These are phyloP conservation scores for Trissolcus japonicus DNA, from an alignment of 2,888 invertebrate species.

Conservation along the genomic window DNA sequence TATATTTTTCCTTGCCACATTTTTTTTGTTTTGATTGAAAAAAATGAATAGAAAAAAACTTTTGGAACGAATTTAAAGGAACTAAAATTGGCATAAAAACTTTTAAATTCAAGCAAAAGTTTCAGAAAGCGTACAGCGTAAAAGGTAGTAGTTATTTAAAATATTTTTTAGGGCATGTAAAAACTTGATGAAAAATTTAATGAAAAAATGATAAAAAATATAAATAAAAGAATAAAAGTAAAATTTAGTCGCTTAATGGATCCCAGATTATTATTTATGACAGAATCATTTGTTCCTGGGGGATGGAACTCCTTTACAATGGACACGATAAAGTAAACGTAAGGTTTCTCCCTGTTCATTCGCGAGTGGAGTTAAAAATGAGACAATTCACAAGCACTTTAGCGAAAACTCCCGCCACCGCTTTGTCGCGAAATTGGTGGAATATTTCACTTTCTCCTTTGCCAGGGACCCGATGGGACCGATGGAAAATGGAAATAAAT, in stretches of 20 bases:
- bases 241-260: constrained; percentile 35
- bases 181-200: too few relatives aligned
- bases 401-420: constrained; percentile 64
- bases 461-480: constrained; percentile 61
- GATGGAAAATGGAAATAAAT: constrained; percentile 68
- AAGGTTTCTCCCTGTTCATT: constrained; percentile 43
- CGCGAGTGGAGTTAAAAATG: constrained; percentile 66
- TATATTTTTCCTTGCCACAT: too few relatives aligned
- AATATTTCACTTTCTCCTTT: constrained; percentile 68
- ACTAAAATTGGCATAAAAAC: too few relatives aligned
- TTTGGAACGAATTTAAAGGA: too few relatives aligned
- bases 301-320: constrained; percentile 36
- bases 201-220: too few relatives aligned
- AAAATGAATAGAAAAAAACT: too few relatives aligned
- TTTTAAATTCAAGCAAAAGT: too few relatives aligned
- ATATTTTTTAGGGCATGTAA: neutral
- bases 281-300: constrained; percentile 40
- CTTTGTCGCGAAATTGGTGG: constrained; percentile 71
- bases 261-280: constrained; percentile 43
- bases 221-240: constrained; percentile 20
- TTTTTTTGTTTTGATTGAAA: too few relatives aligned
- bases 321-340: constrained; percentile 52
- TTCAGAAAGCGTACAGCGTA: too few relatives aligned
- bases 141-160: too few relatives aligned
- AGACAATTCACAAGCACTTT: constrained; percentile 70